Evolutionary conservation across 2,113 vertebrate genomes (phyloP).

Genomic region (Turdus rufiventris): DNA sequence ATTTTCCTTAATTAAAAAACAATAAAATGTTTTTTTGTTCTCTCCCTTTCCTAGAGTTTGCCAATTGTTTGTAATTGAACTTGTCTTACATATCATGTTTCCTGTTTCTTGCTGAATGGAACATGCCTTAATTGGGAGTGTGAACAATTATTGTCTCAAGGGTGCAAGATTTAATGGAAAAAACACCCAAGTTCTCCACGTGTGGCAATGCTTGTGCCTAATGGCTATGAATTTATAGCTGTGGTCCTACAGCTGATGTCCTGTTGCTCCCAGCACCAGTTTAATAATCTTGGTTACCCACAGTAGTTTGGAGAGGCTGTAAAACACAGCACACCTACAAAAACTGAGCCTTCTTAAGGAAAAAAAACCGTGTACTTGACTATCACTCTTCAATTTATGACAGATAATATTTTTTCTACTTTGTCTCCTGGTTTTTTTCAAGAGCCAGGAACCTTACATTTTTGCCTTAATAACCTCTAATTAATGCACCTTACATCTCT

Average conservation of each 20-base stretch:
- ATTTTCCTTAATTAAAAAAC: neutral
- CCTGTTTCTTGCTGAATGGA: neutral
- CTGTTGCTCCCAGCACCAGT: neutral
- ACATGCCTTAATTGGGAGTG: neutral
- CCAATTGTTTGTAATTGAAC: neutral
- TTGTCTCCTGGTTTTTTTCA: neutral
- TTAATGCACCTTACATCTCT: neutral
- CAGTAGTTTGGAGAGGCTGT: neutral
- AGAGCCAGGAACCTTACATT: neutral
- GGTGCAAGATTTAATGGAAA: neutral
- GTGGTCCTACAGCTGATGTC: neutral
- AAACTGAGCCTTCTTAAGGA: neutral
- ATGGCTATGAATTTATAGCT: neutral
- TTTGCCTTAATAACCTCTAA: neutral
- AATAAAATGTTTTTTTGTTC: neutral
- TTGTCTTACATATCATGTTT: neutral
- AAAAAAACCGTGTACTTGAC: neutral
- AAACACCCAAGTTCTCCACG: neutral
- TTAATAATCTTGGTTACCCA: neutral
- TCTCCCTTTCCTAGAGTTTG: neutral
- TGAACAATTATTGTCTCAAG: neutral
- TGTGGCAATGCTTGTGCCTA: neutral
- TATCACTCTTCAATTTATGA: neutral
- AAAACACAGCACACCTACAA: neutral
- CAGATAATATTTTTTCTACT: neutral